Conservation (phyloP, 2,888 invertebrate species). For the Drosophila paramelanica region DNA sequence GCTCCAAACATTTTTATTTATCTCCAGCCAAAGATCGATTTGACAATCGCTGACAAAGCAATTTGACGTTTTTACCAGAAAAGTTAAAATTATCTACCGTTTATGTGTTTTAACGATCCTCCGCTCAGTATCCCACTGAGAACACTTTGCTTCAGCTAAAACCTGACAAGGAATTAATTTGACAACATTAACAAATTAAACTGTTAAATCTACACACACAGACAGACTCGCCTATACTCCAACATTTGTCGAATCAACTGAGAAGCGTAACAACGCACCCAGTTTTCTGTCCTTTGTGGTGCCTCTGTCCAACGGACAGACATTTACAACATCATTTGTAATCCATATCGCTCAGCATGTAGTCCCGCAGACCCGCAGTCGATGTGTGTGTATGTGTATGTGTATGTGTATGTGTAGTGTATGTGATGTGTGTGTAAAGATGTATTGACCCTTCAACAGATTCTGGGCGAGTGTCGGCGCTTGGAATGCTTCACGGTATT, state of each 20-base stretch:
- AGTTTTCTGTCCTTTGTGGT: constrained; percentile 14
- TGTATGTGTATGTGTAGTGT: constrained; percentile 28
- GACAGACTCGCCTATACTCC: constrained; percentile 12
- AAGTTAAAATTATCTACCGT: background rate
- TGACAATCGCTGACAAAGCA: background rate
- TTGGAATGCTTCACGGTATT: constrained; percentile 75
- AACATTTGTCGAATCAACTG: constrained; percentile 39
- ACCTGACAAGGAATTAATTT: constrained; percentile 80
- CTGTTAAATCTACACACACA: constrained; percentile 72
- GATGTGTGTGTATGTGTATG: constrained; percentile 20
- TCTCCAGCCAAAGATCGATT: background rate
- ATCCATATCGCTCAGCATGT: constrained; percentile 79
- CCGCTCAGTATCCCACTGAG: constrained; percentile 31
- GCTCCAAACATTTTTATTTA: no score
- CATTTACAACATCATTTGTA: constrained; percentile 83
- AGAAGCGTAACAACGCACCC: constrained; percentile 45
- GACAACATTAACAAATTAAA: constrained; percentile 84
- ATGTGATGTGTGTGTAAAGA: constrained; percentile 64
- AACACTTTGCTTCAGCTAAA: constrained; percentile 48
- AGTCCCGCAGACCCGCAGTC: constrained; percentile 58
- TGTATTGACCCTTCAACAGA: constrained; percentile 81
- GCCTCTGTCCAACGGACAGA: constrained; percentile 43
- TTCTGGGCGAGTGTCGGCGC: constrained; percentile 55
- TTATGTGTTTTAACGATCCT: constrained; percentile 12
- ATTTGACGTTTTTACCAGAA: background rate